phyloP scores from a whole-genome alignment of 2,888 invertebrate species.

The Ectemnius cavifrons region DNA sequence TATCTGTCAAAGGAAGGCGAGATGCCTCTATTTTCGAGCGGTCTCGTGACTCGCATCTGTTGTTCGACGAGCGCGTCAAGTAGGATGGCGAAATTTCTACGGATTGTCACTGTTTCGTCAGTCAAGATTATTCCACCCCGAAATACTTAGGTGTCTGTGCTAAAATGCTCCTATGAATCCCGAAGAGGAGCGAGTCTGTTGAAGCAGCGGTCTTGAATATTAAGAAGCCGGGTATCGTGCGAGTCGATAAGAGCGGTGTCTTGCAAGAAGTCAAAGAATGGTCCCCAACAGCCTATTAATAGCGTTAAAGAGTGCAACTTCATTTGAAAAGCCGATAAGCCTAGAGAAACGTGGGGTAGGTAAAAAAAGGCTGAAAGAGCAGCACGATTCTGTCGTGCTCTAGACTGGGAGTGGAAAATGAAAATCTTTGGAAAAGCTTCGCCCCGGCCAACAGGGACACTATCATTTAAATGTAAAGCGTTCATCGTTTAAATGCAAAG shows the following conservation, averaged over 20 bases:
- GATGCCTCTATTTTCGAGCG: slow-evolving; percentile 18
- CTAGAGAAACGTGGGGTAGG: neutral
- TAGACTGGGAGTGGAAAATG: neutral
- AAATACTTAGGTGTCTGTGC: neutral
- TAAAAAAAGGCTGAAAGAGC: neutral
- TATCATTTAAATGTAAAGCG: slow-evolving; percentile 7
- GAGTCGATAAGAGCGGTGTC: neutral
- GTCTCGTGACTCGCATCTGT: slow-evolving; percentile 15
- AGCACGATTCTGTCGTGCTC: neutral
- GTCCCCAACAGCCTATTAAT: neutral
- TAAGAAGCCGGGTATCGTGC: neutral
- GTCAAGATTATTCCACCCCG: neutral
- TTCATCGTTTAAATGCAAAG: slow-evolving; percentile 7
- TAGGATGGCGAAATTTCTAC: slow-evolving; percentile 26
- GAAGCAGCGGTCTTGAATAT: neutral
- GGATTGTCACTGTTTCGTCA: slow-evolving; percentile 17
- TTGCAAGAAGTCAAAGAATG: neutral
- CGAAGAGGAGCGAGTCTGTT: too few species aligned
- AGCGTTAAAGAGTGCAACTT: slow-evolving; percentile 1
- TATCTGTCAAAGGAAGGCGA: too few species aligned
- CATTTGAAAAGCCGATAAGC: slow-evolving; percentile 4
- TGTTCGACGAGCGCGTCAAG: slow-evolving; percentile 26
- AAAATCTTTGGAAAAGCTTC: neutral
- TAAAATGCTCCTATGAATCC: too few species aligned
- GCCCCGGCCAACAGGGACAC: neutral